A percentile compares a stretch with the other conserved stretches of the same genome.
Evolutionary conservation across 2,113 vertebrate genomes (phyloP).

Genomic region (Aphelocoma coerulescens): DNA sequence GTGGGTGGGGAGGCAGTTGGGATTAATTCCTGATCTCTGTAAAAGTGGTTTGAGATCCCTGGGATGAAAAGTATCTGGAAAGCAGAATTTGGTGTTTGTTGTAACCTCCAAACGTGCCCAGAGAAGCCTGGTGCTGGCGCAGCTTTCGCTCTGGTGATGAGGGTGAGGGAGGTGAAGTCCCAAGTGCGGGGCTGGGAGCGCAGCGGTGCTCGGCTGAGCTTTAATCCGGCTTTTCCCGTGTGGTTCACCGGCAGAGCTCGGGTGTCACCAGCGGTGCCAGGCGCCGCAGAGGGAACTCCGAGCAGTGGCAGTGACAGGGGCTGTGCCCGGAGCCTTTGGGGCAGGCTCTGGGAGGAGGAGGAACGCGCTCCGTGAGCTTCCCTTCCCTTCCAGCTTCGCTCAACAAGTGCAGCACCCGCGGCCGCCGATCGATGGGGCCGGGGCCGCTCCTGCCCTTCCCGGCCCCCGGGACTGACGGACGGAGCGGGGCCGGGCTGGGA

Average conservation of each 20-base stretch:
- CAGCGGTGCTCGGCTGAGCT: background rate
- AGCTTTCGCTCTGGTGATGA: rapidly evolving
- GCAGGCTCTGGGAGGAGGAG: background rate
- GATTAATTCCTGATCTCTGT: background rate
- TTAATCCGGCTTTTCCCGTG: rapidly evolving
- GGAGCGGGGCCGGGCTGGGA: slow-evolving; percentile 58
- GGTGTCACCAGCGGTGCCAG: rapidly evolving
- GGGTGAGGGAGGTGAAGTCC: background rate
- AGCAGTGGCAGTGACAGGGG: rapidly evolving
- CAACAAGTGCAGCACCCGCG: slow-evolving; percentile 2
- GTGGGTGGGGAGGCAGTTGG: rapidly evolving
- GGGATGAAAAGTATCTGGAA: rapidly evolving
- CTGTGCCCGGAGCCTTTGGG: rapidly evolving
- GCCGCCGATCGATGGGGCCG: slow-evolving; percentile 56
- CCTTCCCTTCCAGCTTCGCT: background rate
- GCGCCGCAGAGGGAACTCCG: rapidly evolving
- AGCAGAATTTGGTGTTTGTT: rapidly evolving
- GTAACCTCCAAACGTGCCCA: background rate
- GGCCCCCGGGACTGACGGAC: slow-evolving; percentile 60
- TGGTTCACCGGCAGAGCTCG: background rate
- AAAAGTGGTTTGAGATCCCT: background rate
- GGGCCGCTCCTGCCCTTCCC: background rate
- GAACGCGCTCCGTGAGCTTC: rapidly evolving
- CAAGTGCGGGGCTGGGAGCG: background rate
- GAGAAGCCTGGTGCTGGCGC: background rate